phyloP scores from a whole-genome alignment of 2,888 invertebrate genomes.

The Dinocampus coccinellae region DNA sequence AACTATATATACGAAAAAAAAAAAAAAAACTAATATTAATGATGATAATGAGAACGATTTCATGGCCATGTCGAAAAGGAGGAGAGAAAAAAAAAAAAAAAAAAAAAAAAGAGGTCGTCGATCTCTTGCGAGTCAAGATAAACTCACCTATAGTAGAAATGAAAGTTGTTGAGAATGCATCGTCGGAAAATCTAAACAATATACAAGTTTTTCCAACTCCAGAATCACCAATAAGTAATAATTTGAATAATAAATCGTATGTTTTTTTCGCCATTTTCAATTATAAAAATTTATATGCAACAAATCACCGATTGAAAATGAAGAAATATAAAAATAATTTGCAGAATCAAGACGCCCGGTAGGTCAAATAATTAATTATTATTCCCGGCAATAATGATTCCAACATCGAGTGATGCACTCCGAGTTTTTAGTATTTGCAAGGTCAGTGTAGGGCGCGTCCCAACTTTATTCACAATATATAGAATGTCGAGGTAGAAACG shows the following conservation, averaged over 20 bases:
- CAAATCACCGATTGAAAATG: neutral
- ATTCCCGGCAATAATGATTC: slow-evolving; percentile 45
- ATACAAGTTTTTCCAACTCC: slow-evolving; percentile 96
- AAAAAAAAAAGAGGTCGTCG: slow-evolving; percentile 14
- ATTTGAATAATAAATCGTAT: slow-evolving; percentile 93
- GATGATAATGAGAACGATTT: neutral
- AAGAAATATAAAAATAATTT: neutral
- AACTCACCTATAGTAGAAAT: slow-evolving; percentile 94
- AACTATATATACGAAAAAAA: neutral
- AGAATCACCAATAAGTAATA: slow-evolving; percentile 92
- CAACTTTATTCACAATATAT: slow-evolving; percentile 22
- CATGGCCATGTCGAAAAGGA: neutral
- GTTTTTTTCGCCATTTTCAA: slow-evolving; percentile 92
- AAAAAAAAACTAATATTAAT: neutral
- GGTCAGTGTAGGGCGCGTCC: slow-evolving; percentile 59
- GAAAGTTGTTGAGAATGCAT: slow-evolving; percentile 94
- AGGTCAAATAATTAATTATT: slow-evolving; percentile 3
- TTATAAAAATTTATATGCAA: neutral
- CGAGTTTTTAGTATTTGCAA: slow-evolving; percentile 48
- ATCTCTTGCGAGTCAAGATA: neutral
- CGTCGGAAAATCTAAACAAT: slow-evolving; percentile 93
- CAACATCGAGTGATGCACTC: slow-evolving; percentile 52
- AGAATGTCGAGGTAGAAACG: neutral
- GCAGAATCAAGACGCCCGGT: neutral
- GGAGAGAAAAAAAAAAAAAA: too few relatives aligned